Evolutionary conservation across 2,888 invertebrate genomes (phyloP), one percentile per base, ranked within the genome.

Genomic region (Scaptomyza reducta): DNA sequence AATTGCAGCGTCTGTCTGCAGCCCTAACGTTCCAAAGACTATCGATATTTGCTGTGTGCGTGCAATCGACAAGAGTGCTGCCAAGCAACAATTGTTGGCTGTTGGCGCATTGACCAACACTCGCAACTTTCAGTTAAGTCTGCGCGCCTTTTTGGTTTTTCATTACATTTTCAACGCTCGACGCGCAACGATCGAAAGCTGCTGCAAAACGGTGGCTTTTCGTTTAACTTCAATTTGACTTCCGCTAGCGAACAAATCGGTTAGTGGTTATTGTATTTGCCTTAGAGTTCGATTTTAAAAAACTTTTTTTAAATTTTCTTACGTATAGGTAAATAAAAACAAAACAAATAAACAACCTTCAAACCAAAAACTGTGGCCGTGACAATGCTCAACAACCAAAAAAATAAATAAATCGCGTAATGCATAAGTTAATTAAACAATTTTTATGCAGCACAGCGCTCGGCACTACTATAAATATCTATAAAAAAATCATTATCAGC

Each of bases 361-460:
- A 63, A 45, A 40, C 53, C 53, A 66, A 74, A 74, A 69, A 49
- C 57, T 22, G 64, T 75, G 87, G 76, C 82, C 82, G 78, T 82
- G 82, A 87, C 84, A 76, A 81, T 78, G 55, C 54, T 58, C 61
- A 64, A 77, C 57, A 67, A 42, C 40, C 50, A 27, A 59, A 58
- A 41, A 57, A 45, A 50, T 16, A 58, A 44, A 46, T 35, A 70
- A 51, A 70, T 79, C 77, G 79, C 69, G 65, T 38, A 66, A 29
- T 51, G 83, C 72, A 81, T n/a, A 73, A 68, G 79, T 61, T 87
- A 80, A 83, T 83, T 77, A 73, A 74, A 70, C 60, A 44, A 87
- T 85, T 82, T 77, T 69, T 70, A 82, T 87, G 85, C 87, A 74
- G 44, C 54, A 56, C 70, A 55, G 64, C 74, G 33, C 44, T 33